Conservation (phyloP, 2,888 invertebrate species). For the Polyommatus iphigenia region DNA sequence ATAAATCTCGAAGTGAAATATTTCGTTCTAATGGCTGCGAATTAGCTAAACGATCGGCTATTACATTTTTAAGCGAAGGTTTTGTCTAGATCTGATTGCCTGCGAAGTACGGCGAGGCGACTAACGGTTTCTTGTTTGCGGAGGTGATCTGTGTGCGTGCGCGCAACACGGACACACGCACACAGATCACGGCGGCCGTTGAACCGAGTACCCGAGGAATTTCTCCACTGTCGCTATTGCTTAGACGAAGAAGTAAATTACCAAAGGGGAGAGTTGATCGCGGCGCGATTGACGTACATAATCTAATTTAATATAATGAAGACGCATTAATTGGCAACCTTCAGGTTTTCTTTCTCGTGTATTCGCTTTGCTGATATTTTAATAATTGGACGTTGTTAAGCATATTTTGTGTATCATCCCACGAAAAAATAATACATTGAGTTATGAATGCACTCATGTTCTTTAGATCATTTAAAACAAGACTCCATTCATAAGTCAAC, state of each 20-base stretch:
- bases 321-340: constrained; percentile 5
- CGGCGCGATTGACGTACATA: not conserved
- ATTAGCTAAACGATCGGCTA: constrained; percentile 8
- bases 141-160: constrained; percentile 69
- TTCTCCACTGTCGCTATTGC: constrained; percentile 60
- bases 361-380: not conserved
- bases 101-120: constrained; percentile 44
- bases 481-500: too few species aligned
- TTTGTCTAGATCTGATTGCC: constrained; percentile 35
- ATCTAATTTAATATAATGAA: constrained; percentile 17
- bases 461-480: too few species aligned
- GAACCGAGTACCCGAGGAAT: constrained; percentile 79
- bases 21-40: constrained; percentile 11
- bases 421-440: too few species aligned
- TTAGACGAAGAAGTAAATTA: constrained; percentile 68
- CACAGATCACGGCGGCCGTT: constrained; percentile 67
- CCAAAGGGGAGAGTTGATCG: constrained; percentile 48
- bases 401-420: too few species aligned
- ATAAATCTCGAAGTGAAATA: not conserved
- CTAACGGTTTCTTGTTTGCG: constrained; percentile 77
- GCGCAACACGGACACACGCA: constrained; percentile 62
- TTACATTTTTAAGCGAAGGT: constrained; percentile 23
- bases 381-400: too few species aligned
- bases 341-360: constrained; percentile 3
- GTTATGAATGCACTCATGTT: too few species aligned